Evolutionary conservation across 2,113 vertebrate genomes (phyloP).

Genomic region (Natator depressus): DNA sequence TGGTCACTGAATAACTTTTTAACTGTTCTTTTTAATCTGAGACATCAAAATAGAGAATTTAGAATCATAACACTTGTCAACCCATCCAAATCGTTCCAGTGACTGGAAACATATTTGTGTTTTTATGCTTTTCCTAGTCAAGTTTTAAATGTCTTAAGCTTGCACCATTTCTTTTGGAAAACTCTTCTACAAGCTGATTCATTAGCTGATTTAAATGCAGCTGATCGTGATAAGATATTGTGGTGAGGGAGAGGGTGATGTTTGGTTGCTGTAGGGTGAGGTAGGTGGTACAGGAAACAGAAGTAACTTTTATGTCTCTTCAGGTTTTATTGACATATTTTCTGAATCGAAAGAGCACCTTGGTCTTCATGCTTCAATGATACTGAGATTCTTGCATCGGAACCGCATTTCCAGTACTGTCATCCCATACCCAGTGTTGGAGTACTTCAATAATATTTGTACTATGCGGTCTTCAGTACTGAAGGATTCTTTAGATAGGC

Average conservation of each 20-base stretch:
- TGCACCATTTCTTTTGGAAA: background rate
- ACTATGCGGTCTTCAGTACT: constrained; percentile 93
- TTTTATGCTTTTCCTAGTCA: background rate
- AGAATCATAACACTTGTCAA: background rate
- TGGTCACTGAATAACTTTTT: background rate
- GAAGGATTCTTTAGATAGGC: constrained; percentile 89
- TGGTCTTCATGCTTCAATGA: constrained; percentile 89
- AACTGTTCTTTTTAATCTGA: background rate
- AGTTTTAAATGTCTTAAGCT: background rate
- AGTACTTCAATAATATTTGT: constrained; percentile 95
- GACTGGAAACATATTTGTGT: background rate
- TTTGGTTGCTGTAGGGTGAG: background rate
- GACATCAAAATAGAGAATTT: background rate
- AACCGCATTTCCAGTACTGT: constrained; percentile 91
- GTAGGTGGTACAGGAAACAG: background rate
- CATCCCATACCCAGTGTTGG: constrained; percentile 92
- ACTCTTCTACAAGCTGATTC: background rate
- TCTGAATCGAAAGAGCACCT: constrained; percentile 93
- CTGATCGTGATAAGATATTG: background rate
- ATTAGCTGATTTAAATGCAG: background rate
- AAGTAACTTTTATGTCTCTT: background rate
- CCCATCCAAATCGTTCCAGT: background rate
- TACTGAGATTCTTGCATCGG: constrained; percentile 92
- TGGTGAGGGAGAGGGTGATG: background rate
- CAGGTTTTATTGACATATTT: constrained; percentile 98